phyloP scores from a whole-genome alignment of 2,888 invertebrate species.

The Idaea biselata region DNA sequence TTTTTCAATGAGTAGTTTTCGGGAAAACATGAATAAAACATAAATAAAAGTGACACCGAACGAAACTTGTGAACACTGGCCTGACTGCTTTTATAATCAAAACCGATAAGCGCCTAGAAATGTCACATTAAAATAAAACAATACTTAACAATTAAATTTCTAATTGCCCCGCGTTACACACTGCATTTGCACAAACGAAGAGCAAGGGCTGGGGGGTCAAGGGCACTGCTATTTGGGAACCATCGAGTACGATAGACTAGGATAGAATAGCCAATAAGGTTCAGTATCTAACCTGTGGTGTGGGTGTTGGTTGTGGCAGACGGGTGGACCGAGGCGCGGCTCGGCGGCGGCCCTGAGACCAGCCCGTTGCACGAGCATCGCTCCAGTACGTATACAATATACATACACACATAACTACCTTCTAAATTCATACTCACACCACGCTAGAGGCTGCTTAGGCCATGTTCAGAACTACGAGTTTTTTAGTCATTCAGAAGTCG shows the following conservation, averaged over 20 bases:
- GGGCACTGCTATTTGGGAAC: background rate
- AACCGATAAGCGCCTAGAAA: too few species aligned
- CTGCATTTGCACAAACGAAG: too few species aligned
- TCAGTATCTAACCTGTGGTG: conserved; percentile 52
- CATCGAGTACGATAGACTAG: conserved; percentile 27
- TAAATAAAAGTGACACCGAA: too few species aligned
- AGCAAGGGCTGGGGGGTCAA: background rate
- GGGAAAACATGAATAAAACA: too few species aligned
- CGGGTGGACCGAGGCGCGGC: conserved; percentile 70
- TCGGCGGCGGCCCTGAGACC: conserved; percentile 86
- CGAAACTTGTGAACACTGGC: too few species aligned
- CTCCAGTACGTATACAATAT: conserved; percentile 86
- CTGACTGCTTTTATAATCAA: too few species aligned
- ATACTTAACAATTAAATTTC: too few species aligned
- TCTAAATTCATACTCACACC: conserved; percentile 2
- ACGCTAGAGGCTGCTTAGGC: background rate
- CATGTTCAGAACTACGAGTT: background rate
- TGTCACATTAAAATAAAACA: too few species aligned
- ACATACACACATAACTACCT: conserved; percentile 12
- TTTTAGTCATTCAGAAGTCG: too few species aligned
- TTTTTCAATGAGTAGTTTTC: too few species aligned
- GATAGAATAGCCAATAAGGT: conserved; percentile 19
- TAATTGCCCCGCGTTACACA: too few species aligned
- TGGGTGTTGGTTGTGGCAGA: conserved; percentile 59
- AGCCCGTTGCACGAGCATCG: conserved; percentile 91